These are phyloP conservation scores for Conus ventricosus DNA, from an alignment of 1,140 invertebrate species.

Conservation along the genomic window DNA sequence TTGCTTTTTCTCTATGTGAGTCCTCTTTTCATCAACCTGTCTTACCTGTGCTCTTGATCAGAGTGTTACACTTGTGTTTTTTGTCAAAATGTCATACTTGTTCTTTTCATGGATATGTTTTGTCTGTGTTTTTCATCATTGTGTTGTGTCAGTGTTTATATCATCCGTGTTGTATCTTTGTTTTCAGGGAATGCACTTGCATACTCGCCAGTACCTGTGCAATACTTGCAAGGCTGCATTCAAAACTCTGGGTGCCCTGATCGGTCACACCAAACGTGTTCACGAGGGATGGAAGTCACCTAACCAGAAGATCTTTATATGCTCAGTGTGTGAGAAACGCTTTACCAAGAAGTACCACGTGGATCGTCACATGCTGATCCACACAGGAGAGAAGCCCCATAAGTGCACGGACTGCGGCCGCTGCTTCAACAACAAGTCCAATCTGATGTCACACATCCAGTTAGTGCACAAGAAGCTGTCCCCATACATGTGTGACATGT, in stretches of 20 bases:
- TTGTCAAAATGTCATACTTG: too few species aligned
- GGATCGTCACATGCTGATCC: conserved; percentile 71
- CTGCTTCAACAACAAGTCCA: conserved; percentile 71
- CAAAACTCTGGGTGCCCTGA: conserved; percentile 71
- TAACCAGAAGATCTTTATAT: conserved; percentile 72
- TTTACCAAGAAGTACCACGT: conserved; percentile 74
- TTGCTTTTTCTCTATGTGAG: too few species aligned
- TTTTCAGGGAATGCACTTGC: conserved; percentile 67
- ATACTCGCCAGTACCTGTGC: conserved; percentile 71
- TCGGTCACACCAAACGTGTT: conserved; percentile 71
- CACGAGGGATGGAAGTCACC: conserved; percentile 73
- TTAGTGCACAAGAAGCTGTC: conserved; percentile 69
- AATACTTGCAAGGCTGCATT: conserved; percentile 71
- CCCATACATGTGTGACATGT: conserved; percentile 72
- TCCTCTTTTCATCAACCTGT: too few species aligned
- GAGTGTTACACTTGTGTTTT: too few species aligned
- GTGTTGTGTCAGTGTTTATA: too few species aligned
- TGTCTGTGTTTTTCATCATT: too few species aligned
- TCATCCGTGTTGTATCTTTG: neutral
- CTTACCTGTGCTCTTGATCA: too few species aligned
- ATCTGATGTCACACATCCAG: conserved; percentile 71
- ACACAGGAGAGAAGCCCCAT: conserved; percentile 71
- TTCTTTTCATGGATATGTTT: too few species aligned
- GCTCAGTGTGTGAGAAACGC: conserved; percentile 70
- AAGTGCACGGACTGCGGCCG: conserved; percentile 71